phyloP scores from a whole-genome alignment of 2,888 invertebrate genomes.

The Drosophila meridionalis region DNA sequence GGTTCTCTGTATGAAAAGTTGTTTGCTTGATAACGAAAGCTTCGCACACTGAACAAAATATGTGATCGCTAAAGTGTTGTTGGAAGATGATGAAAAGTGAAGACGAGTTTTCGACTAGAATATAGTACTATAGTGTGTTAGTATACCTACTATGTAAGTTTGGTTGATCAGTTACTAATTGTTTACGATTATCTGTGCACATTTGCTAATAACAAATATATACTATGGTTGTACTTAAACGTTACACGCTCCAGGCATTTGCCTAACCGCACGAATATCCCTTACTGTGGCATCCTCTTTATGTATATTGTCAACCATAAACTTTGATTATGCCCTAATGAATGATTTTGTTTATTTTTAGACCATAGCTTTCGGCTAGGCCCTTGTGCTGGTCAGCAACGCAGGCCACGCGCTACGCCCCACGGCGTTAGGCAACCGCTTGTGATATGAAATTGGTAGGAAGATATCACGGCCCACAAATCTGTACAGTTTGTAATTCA shows the following conservation, averaged over 20 bases:
- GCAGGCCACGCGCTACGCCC: slow-evolving; percentile 35
- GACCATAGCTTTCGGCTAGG: slow-evolving; percentile 31
- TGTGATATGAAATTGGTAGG: slow-evolving; percentile 7
- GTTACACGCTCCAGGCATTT: slow-evolving; percentile 17
- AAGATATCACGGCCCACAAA: slow-evolving; percentile 44
- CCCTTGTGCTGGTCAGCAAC: slow-evolving; percentile 27
- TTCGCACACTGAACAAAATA: not conserved
- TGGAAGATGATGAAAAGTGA: not conserved
- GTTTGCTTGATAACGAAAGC: slow-evolving; percentile 23
- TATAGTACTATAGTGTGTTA: not conserved
- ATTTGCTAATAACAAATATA: slow-evolving; percentile 36
- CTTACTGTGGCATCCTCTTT: slow-evolving; percentile 29
- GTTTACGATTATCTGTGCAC: not conserved
- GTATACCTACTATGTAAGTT: not conserved
- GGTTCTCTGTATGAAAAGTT: not conserved
- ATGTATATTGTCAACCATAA: slow-evolving; percentile 71
- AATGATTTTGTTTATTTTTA: slow-evolving; percentile 81
- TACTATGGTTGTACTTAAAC: slow-evolving; percentile 7
- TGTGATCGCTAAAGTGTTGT: not conserved
- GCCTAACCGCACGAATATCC: slow-evolving; percentile 25
- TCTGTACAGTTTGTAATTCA: slow-evolving; percentile 79
- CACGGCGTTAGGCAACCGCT: slow-evolving; percentile 27
- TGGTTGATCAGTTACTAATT: not conserved
- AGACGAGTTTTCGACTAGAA: not conserved
- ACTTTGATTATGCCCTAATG: slow-evolving; percentile 80